Conservation (phyloP, 2,113 vertebrate genomes). For the Ramphastos sulfuratus region DNA sequence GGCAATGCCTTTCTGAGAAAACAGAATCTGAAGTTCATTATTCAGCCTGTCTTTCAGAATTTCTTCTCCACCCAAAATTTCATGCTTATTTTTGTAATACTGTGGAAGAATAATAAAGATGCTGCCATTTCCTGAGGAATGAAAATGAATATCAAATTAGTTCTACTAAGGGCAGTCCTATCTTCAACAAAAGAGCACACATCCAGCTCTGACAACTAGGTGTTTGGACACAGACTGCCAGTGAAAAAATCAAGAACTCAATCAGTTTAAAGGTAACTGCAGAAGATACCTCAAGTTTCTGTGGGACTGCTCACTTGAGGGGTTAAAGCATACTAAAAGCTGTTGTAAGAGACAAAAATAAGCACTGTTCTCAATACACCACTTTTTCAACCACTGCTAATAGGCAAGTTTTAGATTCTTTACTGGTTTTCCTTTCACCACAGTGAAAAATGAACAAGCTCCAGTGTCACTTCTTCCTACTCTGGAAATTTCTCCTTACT, state of each 20-base stretch:
- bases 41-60: constrained; percentile 44
- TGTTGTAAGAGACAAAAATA: background rate
- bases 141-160: background rate
- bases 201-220: background rate
- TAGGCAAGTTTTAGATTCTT: background rate
- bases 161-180: background rate
- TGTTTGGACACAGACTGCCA: background rate
- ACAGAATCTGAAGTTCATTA: constrained; percentile 21
- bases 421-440: background rate
- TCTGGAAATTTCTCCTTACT: background rate
- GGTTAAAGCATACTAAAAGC: background rate
- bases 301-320: background rate
- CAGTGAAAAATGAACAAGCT: constrained; percentile 2
- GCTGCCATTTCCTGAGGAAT: background rate
- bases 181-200: background rate
- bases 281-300: background rate
- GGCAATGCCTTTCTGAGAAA: constrained; percentile 28
- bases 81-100: constrained; percentile 11
- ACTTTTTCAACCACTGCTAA: background rate
- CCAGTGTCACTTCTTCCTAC: background rate
- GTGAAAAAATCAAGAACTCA: background rate
- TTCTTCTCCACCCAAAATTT: background rate
- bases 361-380: background rate
- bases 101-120: background rate
- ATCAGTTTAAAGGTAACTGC: background rate